These are phyloP conservation scores for Neria commutata DNA, from an alignment of 2,888 invertebrate species.

Conservation along the genomic window DNA sequence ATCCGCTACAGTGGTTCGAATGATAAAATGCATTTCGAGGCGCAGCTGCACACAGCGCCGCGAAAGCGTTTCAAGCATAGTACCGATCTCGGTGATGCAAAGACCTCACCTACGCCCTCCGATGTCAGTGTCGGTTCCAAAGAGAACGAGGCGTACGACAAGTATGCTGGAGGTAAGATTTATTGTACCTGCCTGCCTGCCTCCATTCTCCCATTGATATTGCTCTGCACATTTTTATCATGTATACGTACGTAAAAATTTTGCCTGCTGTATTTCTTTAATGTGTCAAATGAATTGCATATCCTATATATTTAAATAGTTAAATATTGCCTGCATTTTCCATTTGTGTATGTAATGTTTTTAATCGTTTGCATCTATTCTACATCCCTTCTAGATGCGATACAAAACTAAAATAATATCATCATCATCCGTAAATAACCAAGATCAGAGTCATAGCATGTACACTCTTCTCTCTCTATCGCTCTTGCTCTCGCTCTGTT, in stretches of 20 bases:
- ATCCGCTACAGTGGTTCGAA: slow-evolving; percentile 7
- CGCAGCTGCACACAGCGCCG: slow-evolving; percentile 2
- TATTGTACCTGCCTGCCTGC: too few species aligned
- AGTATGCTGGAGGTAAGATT: slow-evolving; percentile 38
- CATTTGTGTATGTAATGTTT: background rate
- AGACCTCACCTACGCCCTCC: slow-evolving; percentile 56
- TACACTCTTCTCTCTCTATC: too few species aligned
- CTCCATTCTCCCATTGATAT: too few species aligned
- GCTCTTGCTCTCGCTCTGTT: too few species aligned
- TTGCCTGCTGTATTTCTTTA: too few species aligned
- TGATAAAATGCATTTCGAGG: slow-evolving; percentile 13
- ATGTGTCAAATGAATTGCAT: too few species aligned
- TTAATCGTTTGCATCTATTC: slow-evolving; percentile 13
- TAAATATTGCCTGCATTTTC: background rate
- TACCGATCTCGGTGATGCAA: slow-evolving; percentile 35
- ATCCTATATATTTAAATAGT: too few species aligned
- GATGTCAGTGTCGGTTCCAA: slow-evolving; percentile 58
- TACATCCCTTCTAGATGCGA: slow-evolving; percentile 21
- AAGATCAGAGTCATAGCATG: slow-evolving; percentile 15
- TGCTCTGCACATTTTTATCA: too few species aligned
- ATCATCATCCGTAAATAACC: slow-evolving; percentile 1
- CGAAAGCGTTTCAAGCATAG: slow-evolving; percentile 25
- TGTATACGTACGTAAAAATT: too few species aligned
- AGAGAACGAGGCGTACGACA: slow-evolving; percentile 53
- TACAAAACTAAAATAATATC: slow-evolving; percentile 11